phyloP scores from a whole-genome alignment of 2,888 invertebrate species.

The Drosophila colorata region DNA sequence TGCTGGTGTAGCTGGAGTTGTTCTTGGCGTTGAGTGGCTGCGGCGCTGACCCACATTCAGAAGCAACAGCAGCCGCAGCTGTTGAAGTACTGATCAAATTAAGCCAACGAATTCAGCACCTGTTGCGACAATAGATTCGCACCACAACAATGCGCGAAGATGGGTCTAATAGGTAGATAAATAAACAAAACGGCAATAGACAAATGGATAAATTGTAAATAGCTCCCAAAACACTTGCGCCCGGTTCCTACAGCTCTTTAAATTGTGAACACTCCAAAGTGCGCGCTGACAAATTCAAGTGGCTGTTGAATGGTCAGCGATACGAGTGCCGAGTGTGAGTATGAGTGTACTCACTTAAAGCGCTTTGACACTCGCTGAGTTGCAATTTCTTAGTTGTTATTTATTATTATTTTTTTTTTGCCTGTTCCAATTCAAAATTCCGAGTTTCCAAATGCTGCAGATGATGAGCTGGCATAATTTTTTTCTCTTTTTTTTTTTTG shows the following conservation, averaged over 20 bases:
- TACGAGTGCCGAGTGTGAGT: conserved; percentile 29
- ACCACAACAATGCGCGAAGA: conserved; percentile 5
- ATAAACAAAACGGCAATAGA: conserved; percentile 7
- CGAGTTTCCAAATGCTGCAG: conserved; percentile 19
- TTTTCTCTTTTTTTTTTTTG: conserved; percentile 1
- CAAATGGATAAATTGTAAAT: conserved; percentile 5
- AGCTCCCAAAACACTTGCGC: conserved; percentile 14
- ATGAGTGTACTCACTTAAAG: conserved; percentile 36
- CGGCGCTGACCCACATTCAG: conserved; percentile 51
- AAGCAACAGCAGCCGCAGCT: conserved; percentile 19
- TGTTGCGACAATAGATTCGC: conserved; percentile 52
- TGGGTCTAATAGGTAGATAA: conserved; percentile 8
- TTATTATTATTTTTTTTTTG: neutral
- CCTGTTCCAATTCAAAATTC: conserved; percentile 50
- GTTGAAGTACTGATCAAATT: conserved; percentile 40
- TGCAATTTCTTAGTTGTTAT: conserved; percentile 27
- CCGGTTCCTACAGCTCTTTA: conserved; percentile 4
- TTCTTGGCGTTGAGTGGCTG: conserved; percentile 19
- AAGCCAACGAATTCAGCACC: conserved; percentile 50
- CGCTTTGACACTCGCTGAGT: conserved; percentile 22
- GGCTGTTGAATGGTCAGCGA: conserved; percentile 64
- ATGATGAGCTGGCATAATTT: conserved; percentile 31
- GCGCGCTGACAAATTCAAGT: conserved; percentile 45
- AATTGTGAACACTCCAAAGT: conserved; percentile 8
- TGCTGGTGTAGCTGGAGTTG: conserved; percentile 14